Evolutionary conservation across 1,140 invertebrate species (phyloP), one percentile per base, ranked within the genome.

Genomic region (Megalonaias nervosa): DNA sequence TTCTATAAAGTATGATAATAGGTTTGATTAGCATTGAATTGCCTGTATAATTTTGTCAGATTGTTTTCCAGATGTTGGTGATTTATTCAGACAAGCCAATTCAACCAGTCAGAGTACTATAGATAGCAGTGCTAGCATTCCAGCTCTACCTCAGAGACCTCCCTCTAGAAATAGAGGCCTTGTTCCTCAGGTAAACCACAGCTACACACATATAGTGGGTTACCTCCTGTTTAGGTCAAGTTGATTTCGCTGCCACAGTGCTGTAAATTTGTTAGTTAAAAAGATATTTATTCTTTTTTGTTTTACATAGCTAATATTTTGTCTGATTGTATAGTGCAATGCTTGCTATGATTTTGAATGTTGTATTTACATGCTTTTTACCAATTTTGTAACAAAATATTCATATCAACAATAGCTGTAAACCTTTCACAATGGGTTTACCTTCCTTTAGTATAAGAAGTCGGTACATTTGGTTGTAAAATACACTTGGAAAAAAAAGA

Each of bases 101-200:
- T 77, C 75, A 21, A 19, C 75, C 66, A 76, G 75, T 76, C 75
- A 69, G 31, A 65, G 2, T 58, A 65, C 57, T 61, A 48, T 72
- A 64, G 69, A 71, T 48, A 67, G 61, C 60, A 70, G 65, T n/a
- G 64, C 72, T 38, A 48, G 38, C 38, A 68, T 48, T 16, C 75
- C 72, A 17, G 67, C 58, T 11, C 21, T 70, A 17, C 75, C 75
- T 21, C 75, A 77, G 75, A 71, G 69, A 67, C 82, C 84, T 57
- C 75, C 82, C 14, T 86, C 83, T 26, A 77, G 83, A 48, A 82
- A 71, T 48, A 84, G 79, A 75, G 82, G 82, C n/a, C 61, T 84
- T 38, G 70, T 85, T 68, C 69, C 81, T 71, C 78, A 77, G 73
- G 72, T 79, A 48, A 48, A 48, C 38, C 11, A 48, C 6, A 48